Percentiles rank a stretch among this genome's conserved stretches.
Conservation (phyloP, 2,797 vertebrate genomes). For the Semotilus atromaculatus region DNA sequence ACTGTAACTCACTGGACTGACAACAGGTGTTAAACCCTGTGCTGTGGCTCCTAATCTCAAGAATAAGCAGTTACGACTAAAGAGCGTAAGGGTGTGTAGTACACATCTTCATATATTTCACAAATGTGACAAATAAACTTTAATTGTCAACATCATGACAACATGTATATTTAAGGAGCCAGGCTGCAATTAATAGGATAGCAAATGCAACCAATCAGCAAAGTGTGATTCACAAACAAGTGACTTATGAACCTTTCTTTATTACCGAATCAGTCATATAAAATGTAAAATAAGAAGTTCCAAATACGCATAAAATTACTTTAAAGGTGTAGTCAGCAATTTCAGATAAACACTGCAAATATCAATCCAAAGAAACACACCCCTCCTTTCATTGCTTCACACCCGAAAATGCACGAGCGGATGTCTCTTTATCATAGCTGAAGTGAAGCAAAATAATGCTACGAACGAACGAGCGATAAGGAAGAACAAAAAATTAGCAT, state of each 20-base stretch:
- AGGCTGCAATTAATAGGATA: not conserved
- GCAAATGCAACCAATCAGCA: not conserved
- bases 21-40: conserved; percentile 43
- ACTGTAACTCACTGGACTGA: conserved; percentile 34
- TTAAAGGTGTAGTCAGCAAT: not conserved
- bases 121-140: not conserved
- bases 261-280: not conserved
- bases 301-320: not conserved
- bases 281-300: not conserved
- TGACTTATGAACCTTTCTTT: not conserved
- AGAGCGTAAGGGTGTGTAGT: not conserved
- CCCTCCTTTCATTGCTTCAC: not conserved
- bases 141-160: not conserved
- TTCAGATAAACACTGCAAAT: not conserved
- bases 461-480: not conserved
- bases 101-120: not conserved
- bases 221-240: conserved; percentile 12
- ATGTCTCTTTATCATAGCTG: not conserved
- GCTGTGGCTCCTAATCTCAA: not conserved
- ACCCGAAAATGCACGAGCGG: not conserved
- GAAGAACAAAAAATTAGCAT: not conserved
- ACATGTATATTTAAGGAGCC: not conserved
- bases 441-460: not conserved
- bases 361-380: not conserved
- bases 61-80: not conserved